A percentile compares a stretch with the other conserved stretches of the same genome.
These are phyloP conservation scores for Germaria angustata DNA, from an alignment of 2,888 invertebrate species.

Conservation along the genomic window DNA sequence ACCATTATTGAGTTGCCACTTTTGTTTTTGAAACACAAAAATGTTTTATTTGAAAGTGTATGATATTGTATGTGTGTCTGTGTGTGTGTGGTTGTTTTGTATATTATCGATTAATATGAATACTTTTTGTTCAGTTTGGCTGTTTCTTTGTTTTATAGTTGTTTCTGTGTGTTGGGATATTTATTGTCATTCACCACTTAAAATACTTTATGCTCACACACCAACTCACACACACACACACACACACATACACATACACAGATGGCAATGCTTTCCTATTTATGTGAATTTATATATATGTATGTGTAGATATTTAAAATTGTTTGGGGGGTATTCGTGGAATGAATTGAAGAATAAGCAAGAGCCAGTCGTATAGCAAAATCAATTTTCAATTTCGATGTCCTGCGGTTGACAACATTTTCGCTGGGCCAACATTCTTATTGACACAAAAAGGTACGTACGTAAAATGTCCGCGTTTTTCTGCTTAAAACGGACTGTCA, in stretches of 20 bases:
- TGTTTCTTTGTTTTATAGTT: conserved; percentile 1
- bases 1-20: conserved; percentile 55
- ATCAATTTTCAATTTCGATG: conserved; percentile 54
- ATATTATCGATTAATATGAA: no score
- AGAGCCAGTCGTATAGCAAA: conserved; percentile 35
- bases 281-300: background rate
- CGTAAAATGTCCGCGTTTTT: background rate
- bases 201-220: no score
- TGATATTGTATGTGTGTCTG: background rate
- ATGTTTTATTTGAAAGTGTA: background rate
- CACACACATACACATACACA: no score
- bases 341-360: conserved; percentile 34
- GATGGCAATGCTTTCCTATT: no score
- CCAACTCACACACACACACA: no score
- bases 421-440: background rate
- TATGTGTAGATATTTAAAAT: conserved; percentile 71
- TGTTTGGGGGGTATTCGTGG: conserved; percentile 68
- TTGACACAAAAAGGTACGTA: background rate
- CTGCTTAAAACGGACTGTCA: background rate
- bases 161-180: conserved; percentile 3
- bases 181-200: conserved; percentile 24
- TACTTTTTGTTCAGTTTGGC: no score
- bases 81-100: background rate
- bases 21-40: conserved; percentile 46
- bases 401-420: conserved; percentile 53